phyloP scores from a whole-genome alignment of 2,797 vertebrate genomes.

The Sus cebifrons region DNA sequence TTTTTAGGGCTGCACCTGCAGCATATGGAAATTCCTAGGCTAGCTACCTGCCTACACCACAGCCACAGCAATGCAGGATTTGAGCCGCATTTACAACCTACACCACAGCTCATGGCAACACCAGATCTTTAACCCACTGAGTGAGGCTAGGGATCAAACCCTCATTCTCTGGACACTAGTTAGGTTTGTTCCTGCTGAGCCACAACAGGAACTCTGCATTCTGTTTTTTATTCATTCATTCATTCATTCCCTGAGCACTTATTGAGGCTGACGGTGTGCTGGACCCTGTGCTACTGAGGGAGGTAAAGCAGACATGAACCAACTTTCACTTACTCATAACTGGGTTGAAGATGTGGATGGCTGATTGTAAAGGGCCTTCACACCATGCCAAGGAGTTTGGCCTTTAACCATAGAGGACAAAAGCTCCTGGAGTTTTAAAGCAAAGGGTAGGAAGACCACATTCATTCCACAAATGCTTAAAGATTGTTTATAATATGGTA shows the following conservation, averaged over 20 bases:
- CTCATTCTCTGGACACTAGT: no score
- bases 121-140: no score
- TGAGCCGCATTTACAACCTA: no score
- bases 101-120: no score
- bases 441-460: conserved; percentile 1
- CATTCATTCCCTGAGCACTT: conserved; percentile 48
- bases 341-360: background rate
- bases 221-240: background rate
- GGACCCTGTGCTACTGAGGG: background rate
- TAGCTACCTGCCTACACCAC: no score
- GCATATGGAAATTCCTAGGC: no score
- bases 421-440: conserved; percentile 34
- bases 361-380: background rate
- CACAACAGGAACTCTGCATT: no score
- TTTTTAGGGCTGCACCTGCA: no score
- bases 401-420: background rate
- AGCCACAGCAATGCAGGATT: no score
- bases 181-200: no score
- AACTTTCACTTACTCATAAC: background rate
- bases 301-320: conserved; percentile 18
- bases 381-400: conserved; percentile 3
- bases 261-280: conserved; percentile 25
- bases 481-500: background rate
- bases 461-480: background rate
- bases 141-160: no score